Base-by-base conservation (phyloP, 2,888 invertebrate species). In the Schrankia costaestrigalis region DNA sequence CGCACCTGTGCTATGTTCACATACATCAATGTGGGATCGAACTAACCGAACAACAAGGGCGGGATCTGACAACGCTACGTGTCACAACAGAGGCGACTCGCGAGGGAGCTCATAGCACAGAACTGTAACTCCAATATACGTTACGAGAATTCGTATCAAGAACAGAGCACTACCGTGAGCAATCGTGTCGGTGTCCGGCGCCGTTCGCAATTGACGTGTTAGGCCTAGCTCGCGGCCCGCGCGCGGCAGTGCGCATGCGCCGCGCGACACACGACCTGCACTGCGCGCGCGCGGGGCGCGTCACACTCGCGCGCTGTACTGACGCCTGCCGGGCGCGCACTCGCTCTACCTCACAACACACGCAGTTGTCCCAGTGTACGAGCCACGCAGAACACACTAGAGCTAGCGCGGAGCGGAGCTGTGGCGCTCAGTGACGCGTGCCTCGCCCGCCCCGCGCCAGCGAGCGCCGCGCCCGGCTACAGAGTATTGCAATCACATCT, bases 181-280 rank as follows among this genome's bases (percentile, higher is more conserved):
- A 87, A 83, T 78, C n/a, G n/a, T n/a, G 81, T 76, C 79, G 78
- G 65, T 72, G 70, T 72, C 60, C 65, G 79, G 81, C 84, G 84
- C 79, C 82, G 77, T 78, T 70, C 75, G 67, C 77, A 86, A 87
- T 87, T 87, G 86, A 87, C 86, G 84, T 78, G 70, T 82, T 84
- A 84, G 86, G 85, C 85, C 83, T 73, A 72, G n/a, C n/a, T n/a
- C 78, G 79, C 79, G 75, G 69, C 62, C 60, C 59, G 68, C 56
- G 52, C 61, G 61, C 53, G 67, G 41, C 49, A 46, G 47, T 43
- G 35, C 35, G 27, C 14, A 8, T 3, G 24, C 18, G 11, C 26
- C 3, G 19, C 14, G 10, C 12, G 32, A 29, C 35, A 17, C 24
- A 17, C 22, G 18, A 23, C 18, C 13, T 18, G 69, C 56, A 54